A percentile compares a stretch with the other conserved stretches of the same genome.
phyloP scores from a whole-genome alignment of 2,888 invertebrate genomes.

The Platycheirus albimanus region DNA sequence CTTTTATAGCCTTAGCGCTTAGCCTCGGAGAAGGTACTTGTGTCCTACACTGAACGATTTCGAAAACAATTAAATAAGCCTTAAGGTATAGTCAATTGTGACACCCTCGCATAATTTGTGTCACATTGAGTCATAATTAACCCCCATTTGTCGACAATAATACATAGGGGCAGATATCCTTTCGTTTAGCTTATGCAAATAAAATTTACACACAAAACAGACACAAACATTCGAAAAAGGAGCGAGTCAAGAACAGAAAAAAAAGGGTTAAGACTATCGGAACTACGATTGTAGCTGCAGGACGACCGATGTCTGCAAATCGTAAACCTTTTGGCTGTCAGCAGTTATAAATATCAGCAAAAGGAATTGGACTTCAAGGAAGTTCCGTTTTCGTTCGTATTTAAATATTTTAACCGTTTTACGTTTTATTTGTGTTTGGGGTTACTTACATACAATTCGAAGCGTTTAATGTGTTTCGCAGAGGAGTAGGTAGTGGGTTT shows the following conservation, averaged over 20 bases:
- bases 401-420: slow-evolving; percentile 56
- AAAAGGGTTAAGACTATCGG: slow-evolving; percentile 33
- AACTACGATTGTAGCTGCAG: slow-evolving; percentile 53
- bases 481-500: neutral
- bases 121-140: slow-evolving; percentile 69
- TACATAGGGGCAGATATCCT: slow-evolving; percentile 48
- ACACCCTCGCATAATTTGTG: slow-evolving; percentile 70
- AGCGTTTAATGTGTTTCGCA: slow-evolving; percentile 17
- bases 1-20: too few species aligned
- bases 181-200: slow-evolving; percentile 54
- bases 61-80: slow-evolving; percentile 37
- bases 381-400: slow-evolving; percentile 64
- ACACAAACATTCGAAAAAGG: neutral
- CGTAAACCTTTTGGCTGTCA: slow-evolving; percentile 68
- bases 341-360: slow-evolving; percentile 69
- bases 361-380: slow-evolving; percentile 63
- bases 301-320: slow-evolving; percentile 55
- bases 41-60: slow-evolving; percentile 12
- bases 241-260: neutral
- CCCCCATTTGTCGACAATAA: slow-evolving; percentile 70
- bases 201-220: slow-evolving; percentile 7
- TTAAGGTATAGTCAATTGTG: slow-evolving; percentile 50
- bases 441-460: slow-evolving; percentile 31
- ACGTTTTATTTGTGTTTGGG: slow-evolving; percentile 19
- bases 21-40: too few species aligned